Evolutionary conservation across 2,113 vertebrate genomes (phyloP).

Genomic region (Salvator merianae): DNA sequence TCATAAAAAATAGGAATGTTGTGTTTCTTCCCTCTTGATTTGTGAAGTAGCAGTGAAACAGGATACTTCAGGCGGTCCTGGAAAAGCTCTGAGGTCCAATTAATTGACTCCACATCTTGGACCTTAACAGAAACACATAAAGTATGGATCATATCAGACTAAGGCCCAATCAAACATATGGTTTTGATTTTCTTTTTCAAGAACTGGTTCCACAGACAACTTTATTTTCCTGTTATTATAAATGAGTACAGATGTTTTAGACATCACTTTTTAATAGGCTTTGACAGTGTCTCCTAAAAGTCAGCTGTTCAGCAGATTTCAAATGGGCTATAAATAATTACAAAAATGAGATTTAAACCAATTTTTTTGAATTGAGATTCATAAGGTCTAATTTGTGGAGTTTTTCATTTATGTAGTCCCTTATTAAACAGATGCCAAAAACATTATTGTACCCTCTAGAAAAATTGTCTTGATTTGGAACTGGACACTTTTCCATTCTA

Average conservation of each 20-base stretch:
- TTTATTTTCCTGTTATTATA: conserved; percentile 58
- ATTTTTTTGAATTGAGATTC: conserved; percentile 54
- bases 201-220: conserved; percentile 32
- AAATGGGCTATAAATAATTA: conserved; percentile 30
- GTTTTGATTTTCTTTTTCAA: conserved; percentile 42
- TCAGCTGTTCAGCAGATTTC: conserved; percentile 54
- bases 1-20: not conserved
- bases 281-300: conserved; percentile 58
- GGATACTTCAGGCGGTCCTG: not conserved
- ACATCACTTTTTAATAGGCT: conserved; percentile 46
- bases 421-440: conserved; percentile 9
- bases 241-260: conserved; percentile 62
- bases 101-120: conserved; percentile 53
- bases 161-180: conserved; percentile 45
- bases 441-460: conserved; percentile 21
- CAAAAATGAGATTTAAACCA: conserved; percentile 48
- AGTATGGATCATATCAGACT: conserved; percentile 57
- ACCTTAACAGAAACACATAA: conserved; percentile 53
- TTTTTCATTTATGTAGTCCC: conserved; percentile 44
- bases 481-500: not conserved
- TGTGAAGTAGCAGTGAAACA: conserved; percentile 30
- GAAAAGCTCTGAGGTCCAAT: conserved; percentile 40
- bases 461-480: conserved; percentile 11
- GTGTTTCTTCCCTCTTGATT: not conserved
- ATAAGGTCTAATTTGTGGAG: conserved; percentile 32